Evolutionary conservation across 2,113 vertebrate species (phyloP), one percentile per base, ranked within the genome.

Genomic region (Drymodes brunneopygia): DNA sequence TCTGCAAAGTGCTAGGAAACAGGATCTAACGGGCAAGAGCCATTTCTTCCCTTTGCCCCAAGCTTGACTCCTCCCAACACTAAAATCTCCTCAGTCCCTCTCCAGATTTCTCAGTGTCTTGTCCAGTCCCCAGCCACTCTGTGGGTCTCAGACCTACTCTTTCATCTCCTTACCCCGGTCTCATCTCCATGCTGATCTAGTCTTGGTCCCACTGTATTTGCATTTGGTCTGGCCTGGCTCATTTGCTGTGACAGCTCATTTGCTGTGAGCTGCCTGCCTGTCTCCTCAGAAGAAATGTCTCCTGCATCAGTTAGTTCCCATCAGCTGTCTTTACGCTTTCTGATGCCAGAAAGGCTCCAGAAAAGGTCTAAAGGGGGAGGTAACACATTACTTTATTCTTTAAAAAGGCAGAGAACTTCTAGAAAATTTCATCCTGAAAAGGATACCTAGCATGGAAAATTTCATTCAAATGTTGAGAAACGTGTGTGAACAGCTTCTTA

Each of bases 161-260:
- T 82, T 31, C 38, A 14, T 53, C 38, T 75, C 57, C 21, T 79
- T n/a, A 36, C 8, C 4, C 22, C 31, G 19, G 12, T 24, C 18
- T 36, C 65, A 53, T 31, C 48, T 54, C 44, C 35, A 27, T 3
- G 9, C 65, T 80, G 38, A 92, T 19, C 10, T 45, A 14, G 25
- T 35, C 35, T 79, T 22, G 4, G 7, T 84, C 12, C 27, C 45
- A 35, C 38, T 54, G 42, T 24, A 42, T 40, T 38, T 0, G 0
- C 11, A 6, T 77, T 80, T 69, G 4, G 1, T 73, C 54, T 56
- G 51, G n/a, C 42, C 42, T 58, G 24, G 8, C 24, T 50, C 60
- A 58, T 65, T 65, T 1, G 7, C 15, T 38, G 5, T 8, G 22
- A 31, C 6, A n/a, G 29, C 7, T 81, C 38, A 38, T 38, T 38